A percentile compares a stretch with the other conserved stretches of the same genome.
phyloP scores from a whole-genome alignment of 2,113 vertebrate species.

The Mobula hypostoma region DNA sequence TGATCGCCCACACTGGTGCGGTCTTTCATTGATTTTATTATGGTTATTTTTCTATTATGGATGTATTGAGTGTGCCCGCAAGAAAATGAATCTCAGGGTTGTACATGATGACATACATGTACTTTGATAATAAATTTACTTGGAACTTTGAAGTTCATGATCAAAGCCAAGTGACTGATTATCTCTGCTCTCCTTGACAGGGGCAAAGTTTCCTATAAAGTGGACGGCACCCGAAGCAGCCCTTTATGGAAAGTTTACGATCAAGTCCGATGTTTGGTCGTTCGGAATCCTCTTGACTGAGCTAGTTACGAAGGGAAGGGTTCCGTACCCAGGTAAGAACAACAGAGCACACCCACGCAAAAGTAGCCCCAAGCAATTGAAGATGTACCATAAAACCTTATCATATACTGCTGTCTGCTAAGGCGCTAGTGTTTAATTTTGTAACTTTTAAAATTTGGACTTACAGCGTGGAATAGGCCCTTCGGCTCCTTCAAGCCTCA shows the following conservation, averaged over 20 bases:
- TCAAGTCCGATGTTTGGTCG: conserved; percentile 97
- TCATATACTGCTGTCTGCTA: background rate
- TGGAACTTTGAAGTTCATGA: too few relatives aligned
- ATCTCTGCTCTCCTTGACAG: conserved; percentile 48
- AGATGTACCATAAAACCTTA: background rate
- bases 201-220: conserved; percentile 96
- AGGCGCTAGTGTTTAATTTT: background rate
- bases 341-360: too few relatives aligned
- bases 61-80: too few relatives aligned
- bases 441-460: too few relatives aligned
- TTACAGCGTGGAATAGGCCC: too few relatives aligned
- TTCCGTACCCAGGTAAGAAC: conserved; percentile 90
- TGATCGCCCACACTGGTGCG: too few relatives aligned
- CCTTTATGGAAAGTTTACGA: conserved; percentile 85
- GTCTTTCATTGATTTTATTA: too few relatives aligned
- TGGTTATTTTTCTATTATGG: too few relatives aligned
- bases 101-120: too few relatives aligned
- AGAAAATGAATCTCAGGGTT: too few relatives aligned
- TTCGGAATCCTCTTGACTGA: conserved; percentile 91
- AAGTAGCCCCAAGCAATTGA: background rate
- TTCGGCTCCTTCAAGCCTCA: too few relatives aligned
- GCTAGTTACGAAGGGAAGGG: conserved; percentile 89
- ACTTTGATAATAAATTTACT: too few relatives aligned
- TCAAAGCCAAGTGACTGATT: background rate
- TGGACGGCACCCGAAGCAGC: conserved; percentile 96